Evolutionary conservation across 2,113 vertebrate species (phyloP), one percentile per base, ranked within the genome.

Genomic region (Dasypus novemcinctus): DNA sequence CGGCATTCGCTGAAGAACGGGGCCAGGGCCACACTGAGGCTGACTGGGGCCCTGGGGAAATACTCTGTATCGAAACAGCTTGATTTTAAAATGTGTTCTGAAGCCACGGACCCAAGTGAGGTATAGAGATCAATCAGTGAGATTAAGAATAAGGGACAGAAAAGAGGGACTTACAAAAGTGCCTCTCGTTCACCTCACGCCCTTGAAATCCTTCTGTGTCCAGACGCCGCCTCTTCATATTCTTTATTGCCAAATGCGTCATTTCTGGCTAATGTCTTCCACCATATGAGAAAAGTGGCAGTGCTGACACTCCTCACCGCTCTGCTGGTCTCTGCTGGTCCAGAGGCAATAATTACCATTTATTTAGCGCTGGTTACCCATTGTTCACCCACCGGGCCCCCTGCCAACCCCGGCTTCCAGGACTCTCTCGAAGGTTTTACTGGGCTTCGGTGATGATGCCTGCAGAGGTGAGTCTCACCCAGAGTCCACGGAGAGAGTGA

Each of bases 161-260:
- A n/a, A 43, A 87, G 38, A 49, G 36, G 59, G 20, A 13, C 46
- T 68, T 25, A 21, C 1, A 4, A 7, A 20, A 38, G 64, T 33
- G 9, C 36, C 46, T 10, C 29, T 64, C 18, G 21, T 11, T 57
- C 68, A 33, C 2, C 59, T 59, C 14, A 2, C 12, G n/a, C 13
- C 20, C 1, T 0, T 41, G 59, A 83, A n/a, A 11, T 25, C 29
- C 57, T 64, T 46, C 2, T 41, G 31, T 0, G 18, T 74, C 38
- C 36, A 0, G 36, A 29, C 5, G 4, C 27, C 1, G 1, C 54
- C 63, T 38, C 36, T 17, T 59, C 20, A 2, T 31, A 13, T 25
- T 36, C 69, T 75, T 41, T 38, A 29, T n/a, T 5, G 1, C 11
- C 46, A 49, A 49, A 49, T 49, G 46, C 11, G 46, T 66, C 66